Evolutionary conservation across 2,888 invertebrate species (phyloP).

Genomic region (Leucania comma): DNA sequence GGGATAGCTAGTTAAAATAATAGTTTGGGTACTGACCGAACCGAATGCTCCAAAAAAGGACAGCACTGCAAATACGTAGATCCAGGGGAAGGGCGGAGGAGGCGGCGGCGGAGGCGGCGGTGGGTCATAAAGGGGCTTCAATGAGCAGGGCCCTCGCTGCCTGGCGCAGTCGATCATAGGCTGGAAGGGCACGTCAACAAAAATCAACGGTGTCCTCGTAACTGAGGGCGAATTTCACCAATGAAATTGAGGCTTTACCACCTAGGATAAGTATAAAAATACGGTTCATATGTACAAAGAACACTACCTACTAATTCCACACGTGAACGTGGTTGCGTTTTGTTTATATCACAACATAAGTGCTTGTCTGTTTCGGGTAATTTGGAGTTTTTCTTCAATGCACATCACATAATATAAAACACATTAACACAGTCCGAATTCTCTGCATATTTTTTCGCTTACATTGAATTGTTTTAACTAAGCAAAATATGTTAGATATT

Average conservation of each 20-base stretch:
- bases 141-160: conserved; percentile 77
- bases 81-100: conserved; percentile 81
- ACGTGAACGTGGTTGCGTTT: background rate
- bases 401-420: background rate
- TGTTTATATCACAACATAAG: background rate
- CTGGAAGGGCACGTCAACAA: conserved; percentile 68
- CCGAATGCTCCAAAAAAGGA: conserved; percentile 79
- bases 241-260: background rate
- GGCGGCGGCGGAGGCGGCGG: conserved; percentile 82
- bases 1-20: background rate
- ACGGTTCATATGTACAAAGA: too few relatives aligned
- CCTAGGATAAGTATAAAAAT: too few relatives aligned
- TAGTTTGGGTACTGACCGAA: conserved; percentile 75
- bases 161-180: conserved; percentile 81
- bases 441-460: background rate
- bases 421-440: background rate
- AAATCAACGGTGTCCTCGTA: background rate
- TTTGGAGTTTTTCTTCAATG: background rate
- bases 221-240: background rate
- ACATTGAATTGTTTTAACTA: background rate
- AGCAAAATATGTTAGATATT: background rate
- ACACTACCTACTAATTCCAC: too few relatives aligned
- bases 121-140: conserved; percentile 70
- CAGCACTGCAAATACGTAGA: conserved; percentile 73
- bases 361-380: background rate